Conservation (phyloP, 2,888 invertebrate genomes). For the Protophormia terraenovae region DNA sequence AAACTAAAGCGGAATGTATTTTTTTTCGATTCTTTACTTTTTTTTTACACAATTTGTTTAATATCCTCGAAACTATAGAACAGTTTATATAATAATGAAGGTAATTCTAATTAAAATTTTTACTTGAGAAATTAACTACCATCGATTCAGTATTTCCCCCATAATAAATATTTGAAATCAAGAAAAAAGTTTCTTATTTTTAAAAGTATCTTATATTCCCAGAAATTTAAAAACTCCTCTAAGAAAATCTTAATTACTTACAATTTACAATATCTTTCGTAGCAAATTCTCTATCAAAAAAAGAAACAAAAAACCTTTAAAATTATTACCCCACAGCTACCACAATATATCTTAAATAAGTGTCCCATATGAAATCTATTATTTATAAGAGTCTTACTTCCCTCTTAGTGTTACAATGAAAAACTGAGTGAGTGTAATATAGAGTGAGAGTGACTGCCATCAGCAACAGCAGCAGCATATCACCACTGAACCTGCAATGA, state of each 20-base stretch:
- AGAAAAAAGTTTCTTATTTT: too few species aligned
- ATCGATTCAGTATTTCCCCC: too few species aligned
- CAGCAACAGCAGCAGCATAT: background rate
- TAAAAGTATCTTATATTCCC: too few species aligned
- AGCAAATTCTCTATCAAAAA: background rate
- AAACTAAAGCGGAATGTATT: too few species aligned
- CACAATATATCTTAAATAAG: background rate
- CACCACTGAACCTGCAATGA: conserved; percentile 45
- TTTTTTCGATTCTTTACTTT: too few species aligned
- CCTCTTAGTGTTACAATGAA: background rate
- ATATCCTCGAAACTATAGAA: too few species aligned
- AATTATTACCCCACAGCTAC: conserved; percentile 1
- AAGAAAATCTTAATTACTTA: background rate
- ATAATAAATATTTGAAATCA: too few species aligned
- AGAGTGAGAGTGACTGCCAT: background rate
- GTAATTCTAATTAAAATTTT: too few species aligned
- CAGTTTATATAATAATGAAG: too few species aligned
- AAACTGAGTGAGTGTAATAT: background rate
- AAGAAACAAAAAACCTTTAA: background rate
- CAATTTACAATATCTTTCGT: background rate
- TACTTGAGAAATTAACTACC: too few species aligned
- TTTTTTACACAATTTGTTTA: too few species aligned
- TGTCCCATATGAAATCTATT: conserved; percentile 15
- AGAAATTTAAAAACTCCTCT: background rate
- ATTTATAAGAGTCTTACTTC: conserved; percentile 32